Evolutionary conservation across 2,113 vertebrate genomes (phyloP).

Genomic region (Rhea pennata): DNA sequence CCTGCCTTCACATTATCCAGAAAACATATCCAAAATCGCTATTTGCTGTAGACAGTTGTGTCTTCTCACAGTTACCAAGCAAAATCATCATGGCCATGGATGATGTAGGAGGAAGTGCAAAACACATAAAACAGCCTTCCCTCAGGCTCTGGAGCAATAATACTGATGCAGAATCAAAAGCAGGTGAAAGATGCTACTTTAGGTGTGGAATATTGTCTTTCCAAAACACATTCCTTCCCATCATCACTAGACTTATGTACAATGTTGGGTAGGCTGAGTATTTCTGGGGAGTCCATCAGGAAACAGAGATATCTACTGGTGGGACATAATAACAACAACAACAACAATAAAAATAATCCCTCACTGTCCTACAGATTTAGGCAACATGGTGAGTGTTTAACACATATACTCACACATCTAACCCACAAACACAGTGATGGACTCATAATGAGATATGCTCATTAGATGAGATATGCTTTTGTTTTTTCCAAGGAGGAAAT

Average conservation of each 20-base stretch:
- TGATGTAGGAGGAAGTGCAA: not conserved
- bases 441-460: too few relatives aligned
- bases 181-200: not conserved
- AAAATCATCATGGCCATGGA: not conserved
- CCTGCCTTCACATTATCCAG: not conserved
- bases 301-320: slow-evolving; percentile 54
- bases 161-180: not conserved
- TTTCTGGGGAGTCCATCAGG: not conserved
- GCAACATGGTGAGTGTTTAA: not conserved
- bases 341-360: not conserved
- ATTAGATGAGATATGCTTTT: not conserved
- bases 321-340: not conserved
- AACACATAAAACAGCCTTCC: not conserved
- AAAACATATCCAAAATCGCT: not conserved
- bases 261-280: not conserved
- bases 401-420: not conserved
- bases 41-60: not conserved
- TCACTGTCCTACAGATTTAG: not conserved
- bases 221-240: not conserved
- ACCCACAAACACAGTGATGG: too few relatives aligned
- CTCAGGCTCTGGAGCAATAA: not conserved
- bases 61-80: not conserved
- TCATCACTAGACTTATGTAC: not conserved
- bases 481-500: not conserved
- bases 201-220: not conserved